Evolutionary conservation across 2,113 vertebrate genomes (phyloP), one percentile per base, ranked within the genome.

Genomic region (Megaceryle torquata): DNA sequence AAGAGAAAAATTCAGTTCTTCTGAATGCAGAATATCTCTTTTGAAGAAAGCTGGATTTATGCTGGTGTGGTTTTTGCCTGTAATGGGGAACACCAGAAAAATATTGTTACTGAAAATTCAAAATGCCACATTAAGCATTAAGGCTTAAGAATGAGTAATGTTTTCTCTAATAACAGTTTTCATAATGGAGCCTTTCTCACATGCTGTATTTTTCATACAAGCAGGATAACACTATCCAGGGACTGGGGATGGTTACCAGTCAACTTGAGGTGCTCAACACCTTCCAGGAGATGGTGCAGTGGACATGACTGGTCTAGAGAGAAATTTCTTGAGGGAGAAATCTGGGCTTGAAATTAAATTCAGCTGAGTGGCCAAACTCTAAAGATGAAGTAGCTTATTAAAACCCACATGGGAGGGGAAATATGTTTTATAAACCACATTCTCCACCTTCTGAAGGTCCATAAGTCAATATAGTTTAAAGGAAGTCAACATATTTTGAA

Each of bases 81-180:
- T 72, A 51, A 68, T 31, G 43, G 60, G 68, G 43, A 89, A 28
- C 33, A 70, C 28, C 60, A 94, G 56, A 90, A 93, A 81, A 90
- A 60, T 69, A 53, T 60, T 80, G 41, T 63, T 86, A 63, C 60
- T 75, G 60, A 86, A 93, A 90, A 75, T 82, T 20, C 6, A 7
- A 89, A 92, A 78, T 48, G 33, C 60, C 60, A 9, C 33, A 28
- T 29, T 72, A 80, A 83, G 75, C 29, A n/a, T 68, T 65, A 68
- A 76, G 87, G 69, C 59, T 77, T 77, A 82, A 76, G 57, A 89
- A 53, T 15, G 76, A 74, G 16, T 35, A 56, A 74, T 53, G 39
- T 71, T 90, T 91, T 83, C 88, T 88, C 60, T 70, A 89, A 67
- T 67, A 79, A 82, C 54, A 86, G 39, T 64, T 91, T 78, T 71